phyloP scores from a whole-genome alignment of 2,797 vertebrate species.

The Vireo griseus region DNA sequence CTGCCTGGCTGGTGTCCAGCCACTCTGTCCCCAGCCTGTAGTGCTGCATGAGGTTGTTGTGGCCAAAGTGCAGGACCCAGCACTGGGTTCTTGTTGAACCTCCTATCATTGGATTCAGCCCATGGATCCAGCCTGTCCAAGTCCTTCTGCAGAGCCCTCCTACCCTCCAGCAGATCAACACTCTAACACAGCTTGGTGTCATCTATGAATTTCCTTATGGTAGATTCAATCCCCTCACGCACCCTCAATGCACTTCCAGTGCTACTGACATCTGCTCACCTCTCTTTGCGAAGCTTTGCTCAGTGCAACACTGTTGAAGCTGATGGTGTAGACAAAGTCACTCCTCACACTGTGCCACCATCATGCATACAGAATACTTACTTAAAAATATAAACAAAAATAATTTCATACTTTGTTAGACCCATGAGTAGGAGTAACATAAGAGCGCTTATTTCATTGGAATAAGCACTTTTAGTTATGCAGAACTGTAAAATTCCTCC shows the following conservation, averaged over 20 bases:
- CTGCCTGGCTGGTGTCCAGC: background rate
- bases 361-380: background rate
- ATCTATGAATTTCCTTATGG: background rate
- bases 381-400: background rate
- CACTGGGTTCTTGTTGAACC: background rate
- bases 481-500: background rate
- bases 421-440: background rate
- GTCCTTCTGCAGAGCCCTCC: background rate
- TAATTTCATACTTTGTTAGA: background rate
- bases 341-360: background rate
- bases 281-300: background rate
- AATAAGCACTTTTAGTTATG: background rate
- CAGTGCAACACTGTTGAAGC: background rate
- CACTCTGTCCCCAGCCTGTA: background rate
- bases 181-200: rapidly evolving
- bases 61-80: background rate
- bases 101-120: background rate
- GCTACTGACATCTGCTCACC: background rate
- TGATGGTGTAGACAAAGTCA: background rate
- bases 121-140: background rate
- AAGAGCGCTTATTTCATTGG: background rate
- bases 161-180: background rate
- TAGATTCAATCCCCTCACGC: background rate
- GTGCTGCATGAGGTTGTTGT: background rate
- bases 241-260: background rate